phyloP scores from a whole-genome alignment of 2,888 invertebrate species.

The Hyles lineata region DNA sequence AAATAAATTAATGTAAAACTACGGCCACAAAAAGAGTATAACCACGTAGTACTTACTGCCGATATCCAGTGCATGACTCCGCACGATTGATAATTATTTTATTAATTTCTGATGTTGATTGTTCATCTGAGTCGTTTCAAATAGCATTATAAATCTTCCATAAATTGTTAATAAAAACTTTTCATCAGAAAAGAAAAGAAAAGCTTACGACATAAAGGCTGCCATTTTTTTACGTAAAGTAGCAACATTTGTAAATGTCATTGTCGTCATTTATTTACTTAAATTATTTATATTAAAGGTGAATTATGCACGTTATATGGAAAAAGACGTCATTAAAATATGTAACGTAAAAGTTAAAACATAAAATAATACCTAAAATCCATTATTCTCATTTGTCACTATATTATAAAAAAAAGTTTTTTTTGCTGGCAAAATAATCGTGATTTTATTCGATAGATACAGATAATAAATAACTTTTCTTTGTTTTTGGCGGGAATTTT shows the following conservation, averaged over 20 bases:
- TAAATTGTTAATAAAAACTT: slow-evolving; percentile 71
- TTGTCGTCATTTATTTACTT: background rate
- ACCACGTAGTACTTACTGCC: slow-evolving; percentile 82
- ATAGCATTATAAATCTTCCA: slow-evolving; percentile 69
- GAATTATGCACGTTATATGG: no score
- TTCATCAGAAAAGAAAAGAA: slow-evolving; percentile 76
- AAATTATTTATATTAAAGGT: background rate
- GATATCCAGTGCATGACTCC: slow-evolving; percentile 69
- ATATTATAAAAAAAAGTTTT: no score
- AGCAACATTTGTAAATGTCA: slow-evolving; percentile 63
- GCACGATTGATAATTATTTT: slow-evolving; percentile 59
- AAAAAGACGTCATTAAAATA: background rate
- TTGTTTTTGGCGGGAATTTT: no score
- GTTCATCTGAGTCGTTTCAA: slow-evolving; percentile 59
- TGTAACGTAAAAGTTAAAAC: no score
- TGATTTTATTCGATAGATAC: background rate
- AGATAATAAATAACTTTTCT: no score
- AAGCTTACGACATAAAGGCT: slow-evolving; percentile 84
- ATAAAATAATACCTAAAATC: no score
- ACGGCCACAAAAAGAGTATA: slow-evolving; percentile 65
- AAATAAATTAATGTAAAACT: slow-evolving; percentile 46
- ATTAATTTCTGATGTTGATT: slow-evolving; percentile 54
- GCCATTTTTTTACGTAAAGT: slow-evolving; percentile 78
- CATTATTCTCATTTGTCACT: no score
- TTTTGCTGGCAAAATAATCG: background rate